A percentile compares a stretch with the other conserved stretches of the same genome.
phyloP scores from a whole-genome alignment of 2,113 vertebrate species.

The Oreochromis spilurus region DNA sequence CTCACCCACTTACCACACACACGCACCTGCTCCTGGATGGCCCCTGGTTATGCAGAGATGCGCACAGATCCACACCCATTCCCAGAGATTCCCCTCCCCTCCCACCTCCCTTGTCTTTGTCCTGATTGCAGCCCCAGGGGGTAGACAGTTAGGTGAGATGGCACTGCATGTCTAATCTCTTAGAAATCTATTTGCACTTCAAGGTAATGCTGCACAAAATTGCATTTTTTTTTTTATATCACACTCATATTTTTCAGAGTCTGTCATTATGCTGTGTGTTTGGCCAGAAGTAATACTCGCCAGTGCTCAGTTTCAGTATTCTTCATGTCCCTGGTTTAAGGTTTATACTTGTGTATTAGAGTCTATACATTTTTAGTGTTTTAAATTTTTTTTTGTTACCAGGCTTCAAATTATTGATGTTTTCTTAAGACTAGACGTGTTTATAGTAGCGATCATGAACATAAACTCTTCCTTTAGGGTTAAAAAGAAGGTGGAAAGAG shows the following conservation, averaged over 20 bases:
- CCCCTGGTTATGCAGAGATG: slow-evolving; percentile 14
- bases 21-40: slow-evolving; percentile 52
- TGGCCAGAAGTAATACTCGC: background rate
- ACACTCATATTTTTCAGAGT: background rate
- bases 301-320: background rate
- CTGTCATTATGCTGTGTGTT: background rate
- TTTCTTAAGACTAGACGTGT: background rate
- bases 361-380: background rate
- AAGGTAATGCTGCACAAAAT: background rate
- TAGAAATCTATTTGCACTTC: slow-evolving; percentile 3
- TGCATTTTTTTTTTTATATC: background rate
- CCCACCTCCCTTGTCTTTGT: slow-evolving; percentile 7
- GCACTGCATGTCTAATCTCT: slow-evolving; percentile 29
- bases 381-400: accelerated
- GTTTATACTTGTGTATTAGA: background rate
- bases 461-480: background rate
- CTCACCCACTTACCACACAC: slow-evolving; percentile 38
- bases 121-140: slow-evolving; percentile 33
- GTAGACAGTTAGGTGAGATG: slow-evolving; percentile 30
- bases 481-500: background rate
- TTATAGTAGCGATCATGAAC: background rate
- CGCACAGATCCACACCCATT: background rate
- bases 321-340: background rate
- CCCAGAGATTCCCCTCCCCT: background rate
- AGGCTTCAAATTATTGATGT: background rate